phyloP scores from a whole-genome alignment of 2,797 vertebrate genomes.

The Dipus sagitta region DNA sequence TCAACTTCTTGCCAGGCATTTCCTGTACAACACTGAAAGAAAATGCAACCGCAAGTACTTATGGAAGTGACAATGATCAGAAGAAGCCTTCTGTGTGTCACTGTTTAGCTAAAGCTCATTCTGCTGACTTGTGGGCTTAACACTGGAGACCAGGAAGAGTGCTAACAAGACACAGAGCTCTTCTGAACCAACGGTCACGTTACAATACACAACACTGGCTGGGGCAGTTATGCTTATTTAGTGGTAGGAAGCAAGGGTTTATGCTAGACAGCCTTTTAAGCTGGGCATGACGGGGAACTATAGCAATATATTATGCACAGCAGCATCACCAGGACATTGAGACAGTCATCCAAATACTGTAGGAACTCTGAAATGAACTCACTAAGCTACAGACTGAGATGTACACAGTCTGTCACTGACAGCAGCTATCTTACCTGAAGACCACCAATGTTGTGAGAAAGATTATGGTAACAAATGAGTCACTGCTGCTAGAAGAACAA shows the following conservation, averaged over 20 bases:
- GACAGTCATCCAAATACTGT: slow-evolving; percentile 22
- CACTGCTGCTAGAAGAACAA: background rate
- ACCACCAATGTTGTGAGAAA: background rate
- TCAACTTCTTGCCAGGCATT: background rate
- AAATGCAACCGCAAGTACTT: background rate
- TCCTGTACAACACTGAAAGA: background rate
- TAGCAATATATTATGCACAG: slow-evolving; percentile 52
- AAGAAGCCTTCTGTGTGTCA: background rate
- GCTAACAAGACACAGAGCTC: background rate
- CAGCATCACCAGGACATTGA: slow-evolving; percentile 46
- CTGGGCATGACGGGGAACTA: slow-evolving; percentile 18
- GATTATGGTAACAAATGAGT: background rate
- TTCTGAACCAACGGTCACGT: background rate
- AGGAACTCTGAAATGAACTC: slow-evolving; percentile 44
- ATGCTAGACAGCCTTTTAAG: slow-evolving; percentile 43
- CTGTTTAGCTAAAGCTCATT: background rate
- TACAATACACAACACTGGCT: background rate
- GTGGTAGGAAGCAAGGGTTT: background rate
- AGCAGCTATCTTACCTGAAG: background rate
- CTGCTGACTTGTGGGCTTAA: slow-evolving; percentile 11
- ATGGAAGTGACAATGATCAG: background rate
- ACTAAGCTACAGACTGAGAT: slow-evolving; percentile 11
- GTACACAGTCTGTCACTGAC: background rate
- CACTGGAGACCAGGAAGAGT: background rate
- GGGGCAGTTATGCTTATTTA: background rate